Conservation (phyloP, 2,888 invertebrate genomes). For the Lepas anatifera region DNA sequence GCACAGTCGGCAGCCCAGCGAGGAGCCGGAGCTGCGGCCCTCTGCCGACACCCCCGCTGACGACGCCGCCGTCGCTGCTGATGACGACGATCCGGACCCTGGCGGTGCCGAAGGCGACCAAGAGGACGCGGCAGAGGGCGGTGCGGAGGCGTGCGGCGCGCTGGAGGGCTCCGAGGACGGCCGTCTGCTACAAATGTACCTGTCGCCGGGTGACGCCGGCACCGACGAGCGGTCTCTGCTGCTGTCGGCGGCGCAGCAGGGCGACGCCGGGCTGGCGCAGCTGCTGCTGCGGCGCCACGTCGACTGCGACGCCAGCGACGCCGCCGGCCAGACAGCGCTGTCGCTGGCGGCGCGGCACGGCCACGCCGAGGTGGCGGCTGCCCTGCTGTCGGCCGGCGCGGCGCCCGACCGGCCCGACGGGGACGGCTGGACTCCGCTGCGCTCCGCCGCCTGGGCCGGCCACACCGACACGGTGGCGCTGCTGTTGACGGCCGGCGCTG, state of each 20-base stretch:
- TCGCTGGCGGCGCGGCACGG: conserved; percentile 60
- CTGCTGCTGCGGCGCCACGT: conserved; percentile 47
- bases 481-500: conserved; percentile 44
- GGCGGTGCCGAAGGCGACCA: conserved; percentile 19
- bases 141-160: neutral
- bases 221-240: conserved; percentile 50
- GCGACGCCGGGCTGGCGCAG: conserved; percentile 53
- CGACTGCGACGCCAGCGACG: conserved; percentile 50
- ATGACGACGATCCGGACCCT: conserved; percentile 16
- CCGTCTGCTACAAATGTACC: conserved; percentile 1
- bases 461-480: conserved; percentile 47
- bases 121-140: conserved; percentile 17
- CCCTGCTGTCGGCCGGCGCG: conserved; percentile 47
- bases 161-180: neutral
- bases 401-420: conserved; percentile 63
- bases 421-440: conserved; percentile 79
- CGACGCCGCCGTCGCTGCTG: conserved; percentile 18
- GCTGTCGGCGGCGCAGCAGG: conserved; percentile 62
- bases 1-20: conserved; percentile 19
- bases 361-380: conserved; percentile 47
- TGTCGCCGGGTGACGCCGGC: neutral
- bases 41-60: conserved; percentile 17
- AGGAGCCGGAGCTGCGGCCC: conserved; percentile 16
- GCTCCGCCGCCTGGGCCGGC: conserved; percentile 93
- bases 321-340: conserved; percentile 69